Evolutionary conservation across 2,888 invertebrate genomes (phyloP).

Genomic region (Drosophila ustulata): DNA sequence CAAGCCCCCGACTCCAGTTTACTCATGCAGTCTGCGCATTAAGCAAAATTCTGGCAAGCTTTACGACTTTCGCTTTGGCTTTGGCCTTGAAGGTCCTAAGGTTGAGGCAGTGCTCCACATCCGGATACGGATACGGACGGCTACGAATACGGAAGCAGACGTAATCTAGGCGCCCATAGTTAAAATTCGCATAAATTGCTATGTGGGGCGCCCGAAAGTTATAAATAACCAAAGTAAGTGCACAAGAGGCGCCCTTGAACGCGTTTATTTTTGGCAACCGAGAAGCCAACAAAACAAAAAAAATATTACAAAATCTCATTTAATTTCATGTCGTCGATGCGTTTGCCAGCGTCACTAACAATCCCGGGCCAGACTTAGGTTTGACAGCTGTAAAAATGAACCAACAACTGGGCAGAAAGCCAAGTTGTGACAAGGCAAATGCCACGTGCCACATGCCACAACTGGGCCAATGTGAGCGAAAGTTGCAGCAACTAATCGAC

Average conservation of each 20-base stretch:
- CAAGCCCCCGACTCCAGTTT: constrained; percentile 1
- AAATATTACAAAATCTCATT: constrained; percentile 22
- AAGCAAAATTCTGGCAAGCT: constrained; percentile 67
- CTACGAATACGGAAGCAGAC: constrained; percentile 41
- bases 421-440: constrained; percentile 42
- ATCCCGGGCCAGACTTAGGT: constrained; percentile 7
- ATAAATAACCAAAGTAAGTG: constrained; percentile 66
- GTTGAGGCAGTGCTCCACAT: constrained; percentile 16
- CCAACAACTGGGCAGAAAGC: constrained; percentile 49
- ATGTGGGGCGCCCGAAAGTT: constrained; percentile 61
- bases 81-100: constrained; percentile 39
- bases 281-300: constrained; percentile 5
- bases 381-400: constrained; percentile 35
- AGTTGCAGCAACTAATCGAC: constrained; percentile 44
- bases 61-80: constrained; percentile 58
- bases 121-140: constrained; percentile 26
- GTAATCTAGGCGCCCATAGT: constrained; percentile 54
- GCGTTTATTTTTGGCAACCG: constrained; percentile 46
- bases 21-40: constrained; percentile 49
- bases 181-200: constrained; percentile 65
- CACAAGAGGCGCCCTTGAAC: constrained; percentile 66
- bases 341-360: constrained; percentile 23
- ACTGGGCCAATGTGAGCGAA: constrained; percentile 52
- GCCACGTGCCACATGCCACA: constrained; percentile 10
- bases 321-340: constrained; percentile 26